These are phyloP conservation scores for Labeo rohita DNA, from an alignment of 2,113 vertebrate genomes.

Conservation along the genomic window DNA sequence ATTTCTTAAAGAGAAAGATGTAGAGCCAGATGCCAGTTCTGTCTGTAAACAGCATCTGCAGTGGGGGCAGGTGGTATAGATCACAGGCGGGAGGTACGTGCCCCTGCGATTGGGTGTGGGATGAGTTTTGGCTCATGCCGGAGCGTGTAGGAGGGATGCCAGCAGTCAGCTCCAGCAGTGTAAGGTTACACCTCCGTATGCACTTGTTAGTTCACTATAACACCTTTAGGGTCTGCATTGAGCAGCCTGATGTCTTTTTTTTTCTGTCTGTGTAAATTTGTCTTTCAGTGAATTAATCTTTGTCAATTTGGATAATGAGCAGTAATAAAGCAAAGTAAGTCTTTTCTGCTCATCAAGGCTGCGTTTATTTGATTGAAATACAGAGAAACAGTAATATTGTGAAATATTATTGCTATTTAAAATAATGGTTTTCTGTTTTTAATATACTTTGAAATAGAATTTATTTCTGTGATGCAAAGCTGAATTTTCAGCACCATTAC, in stretches of 20 bases:
- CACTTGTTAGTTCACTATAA: conserved; percentile 19
- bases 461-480: no score
- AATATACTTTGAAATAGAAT: no score
- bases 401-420: no score
- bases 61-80: conserved; percentile 18
- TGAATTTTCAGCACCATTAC: no score
- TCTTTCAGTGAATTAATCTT: neutral
- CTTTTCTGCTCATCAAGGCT: no score
- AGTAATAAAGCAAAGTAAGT: neutral
- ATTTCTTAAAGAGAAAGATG: conserved; percentile 11
- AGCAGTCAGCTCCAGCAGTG: conserved; percentile 1
- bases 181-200: neutral
- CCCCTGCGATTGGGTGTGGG: neutral
- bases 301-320: neutral
- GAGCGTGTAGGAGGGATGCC: neutral
- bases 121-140: conserved; percentile 1
- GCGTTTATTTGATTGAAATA: no score
- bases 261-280: neutral
- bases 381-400: no score
- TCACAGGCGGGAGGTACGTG: conserved; percentile 4
- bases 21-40: conserved; percentile 31
- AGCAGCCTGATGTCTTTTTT: neutral
- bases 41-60: conserved; percentile 40
- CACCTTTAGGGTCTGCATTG: neutral
- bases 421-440: no score